phyloP scores from a whole-genome alignment of 2,113 vertebrate genomes.

The Heteronetta atricapilla region DNA sequence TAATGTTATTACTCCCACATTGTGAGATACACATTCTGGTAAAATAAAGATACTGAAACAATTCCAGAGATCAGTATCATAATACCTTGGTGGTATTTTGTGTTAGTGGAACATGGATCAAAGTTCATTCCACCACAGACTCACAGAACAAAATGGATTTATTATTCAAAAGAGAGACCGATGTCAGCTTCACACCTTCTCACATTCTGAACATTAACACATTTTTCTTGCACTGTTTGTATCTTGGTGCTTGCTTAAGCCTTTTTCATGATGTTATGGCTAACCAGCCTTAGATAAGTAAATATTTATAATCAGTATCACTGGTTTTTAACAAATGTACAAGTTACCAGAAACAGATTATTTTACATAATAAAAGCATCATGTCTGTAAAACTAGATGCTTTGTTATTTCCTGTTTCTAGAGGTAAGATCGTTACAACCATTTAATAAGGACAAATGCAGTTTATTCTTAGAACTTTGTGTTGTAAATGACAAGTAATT shows the following conservation, averaged over 20 bases:
- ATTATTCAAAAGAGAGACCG: background rate
- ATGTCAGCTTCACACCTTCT: rapidly evolving
- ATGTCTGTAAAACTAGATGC: background rate
- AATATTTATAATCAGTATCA: background rate
- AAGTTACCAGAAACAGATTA: background rate
- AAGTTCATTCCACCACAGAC: background rate
- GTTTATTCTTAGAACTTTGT: background rate
- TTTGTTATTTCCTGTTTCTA: background rate
- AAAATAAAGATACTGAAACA: background rate
- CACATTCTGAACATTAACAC: background rate
- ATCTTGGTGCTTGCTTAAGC: background rate
- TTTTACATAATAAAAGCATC: background rate
- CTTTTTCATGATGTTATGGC: background rate
- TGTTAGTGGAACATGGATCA: background rate
- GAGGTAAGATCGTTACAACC: background rate
- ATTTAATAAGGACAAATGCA: background rate
- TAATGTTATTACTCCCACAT: background rate
- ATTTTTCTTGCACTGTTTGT: background rate
- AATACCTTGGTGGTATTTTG: background rate
- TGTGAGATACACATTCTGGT: background rate
- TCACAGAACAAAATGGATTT: background rate
- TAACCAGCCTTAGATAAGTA: background rate
- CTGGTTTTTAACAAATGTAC: background rate
- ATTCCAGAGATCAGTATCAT: background rate
- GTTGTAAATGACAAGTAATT: background rate